These are phyloP conservation scores for Phasia obesa DNA, from an alignment of 2,888 invertebrate genomes.

Conservation along the genomic window DNA sequence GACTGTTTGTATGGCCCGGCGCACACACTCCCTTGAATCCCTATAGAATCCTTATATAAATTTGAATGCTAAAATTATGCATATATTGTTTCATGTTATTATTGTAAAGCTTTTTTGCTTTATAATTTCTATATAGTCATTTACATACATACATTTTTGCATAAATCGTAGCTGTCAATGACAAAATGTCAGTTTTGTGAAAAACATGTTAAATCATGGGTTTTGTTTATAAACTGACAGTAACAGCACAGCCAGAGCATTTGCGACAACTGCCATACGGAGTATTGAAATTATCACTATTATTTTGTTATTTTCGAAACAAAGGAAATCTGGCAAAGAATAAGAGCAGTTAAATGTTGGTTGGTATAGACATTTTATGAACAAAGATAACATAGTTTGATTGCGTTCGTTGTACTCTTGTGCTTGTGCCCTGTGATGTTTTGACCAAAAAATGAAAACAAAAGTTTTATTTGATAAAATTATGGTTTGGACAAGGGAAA, in stretches of 20 bases:
- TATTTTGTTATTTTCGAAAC: background rate
- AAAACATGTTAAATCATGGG: constrained; percentile 18
- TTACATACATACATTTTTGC: too few species aligned
- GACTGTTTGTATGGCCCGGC: too few species aligned
- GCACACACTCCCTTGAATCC: too few species aligned
- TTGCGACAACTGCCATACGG: too few species aligned
- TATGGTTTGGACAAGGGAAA: constrained; percentile 22
- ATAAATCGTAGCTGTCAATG: too few species aligned
- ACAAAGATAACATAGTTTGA: constrained; percentile 10
- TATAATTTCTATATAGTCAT: too few species aligned
- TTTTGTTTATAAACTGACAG: constrained; percentile 34
- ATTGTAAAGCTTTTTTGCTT: too few species aligned
- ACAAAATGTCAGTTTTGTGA: background rate
- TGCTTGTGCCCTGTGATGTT: background rate
- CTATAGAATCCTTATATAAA: too few species aligned
- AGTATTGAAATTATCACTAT: constrained; percentile 6
- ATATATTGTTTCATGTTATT: too few species aligned
- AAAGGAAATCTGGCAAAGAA: background rate
- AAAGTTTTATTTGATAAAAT: constrained; percentile 41
- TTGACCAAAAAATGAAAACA: constrained; percentile 53
- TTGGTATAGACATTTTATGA: background rate
- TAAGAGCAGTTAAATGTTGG: background rate
- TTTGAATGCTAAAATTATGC: too few species aligned
- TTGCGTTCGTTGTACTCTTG: constrained; percentile 14
- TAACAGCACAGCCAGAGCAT: constrained; percentile 7